Conservation (phyloP, 1,140 invertebrate species). For the Anagrus nilaparvatae region DNA sequence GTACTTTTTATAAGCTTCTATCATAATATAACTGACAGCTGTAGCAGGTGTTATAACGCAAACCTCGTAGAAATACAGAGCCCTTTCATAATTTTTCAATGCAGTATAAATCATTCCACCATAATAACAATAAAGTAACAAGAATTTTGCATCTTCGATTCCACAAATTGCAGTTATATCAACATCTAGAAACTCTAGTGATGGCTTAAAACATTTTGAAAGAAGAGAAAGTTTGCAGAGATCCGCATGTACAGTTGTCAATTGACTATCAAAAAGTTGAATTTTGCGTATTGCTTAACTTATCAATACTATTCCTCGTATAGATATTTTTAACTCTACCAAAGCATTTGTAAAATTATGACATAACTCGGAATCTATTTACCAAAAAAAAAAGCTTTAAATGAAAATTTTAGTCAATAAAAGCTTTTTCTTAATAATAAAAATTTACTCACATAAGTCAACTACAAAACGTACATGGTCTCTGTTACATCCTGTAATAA, state of each 20-base stretch:
- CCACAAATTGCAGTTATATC: slow-evolving; percentile 89
- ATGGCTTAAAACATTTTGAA: slow-evolving; percentile 87
- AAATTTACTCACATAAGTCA: slow-evolving; percentile 65
- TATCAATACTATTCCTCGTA: slow-evolving; percentile 76
- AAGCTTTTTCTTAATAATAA: neutral
- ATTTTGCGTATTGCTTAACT: slow-evolving; percentile 81
- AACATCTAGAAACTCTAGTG: slow-evolving; percentile 76
- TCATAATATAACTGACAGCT: slow-evolving; percentile 91
- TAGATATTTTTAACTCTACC: slow-evolving; percentile 64
- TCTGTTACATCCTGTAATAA: slow-evolving; percentile 72
- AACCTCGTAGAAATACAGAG: slow-evolving; percentile 92
- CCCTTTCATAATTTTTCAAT: slow-evolving; percentile 84
- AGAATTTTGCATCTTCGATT: slow-evolving; percentile 81
- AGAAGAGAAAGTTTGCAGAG: slow-evolving; percentile 85
- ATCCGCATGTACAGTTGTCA: slow-evolving; percentile 90
- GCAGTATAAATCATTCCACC: slow-evolving; percentile 94
- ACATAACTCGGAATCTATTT: slow-evolving; percentile 77
- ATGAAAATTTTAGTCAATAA: neutral
- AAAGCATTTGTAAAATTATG: slow-evolving; percentile 71
- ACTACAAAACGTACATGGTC: slow-evolving; percentile 79
- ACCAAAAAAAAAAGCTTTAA: neutral
- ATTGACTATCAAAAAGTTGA: slow-evolving; percentile 73
- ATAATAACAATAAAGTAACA: slow-evolving; percentile 92
- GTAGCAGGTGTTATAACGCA: slow-evolving; percentile 85
- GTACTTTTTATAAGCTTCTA: slow-evolving; percentile 95